phyloP scores from a whole-genome alignment of 2,113 vertebrate species.

The Petroica traversi region DNA sequence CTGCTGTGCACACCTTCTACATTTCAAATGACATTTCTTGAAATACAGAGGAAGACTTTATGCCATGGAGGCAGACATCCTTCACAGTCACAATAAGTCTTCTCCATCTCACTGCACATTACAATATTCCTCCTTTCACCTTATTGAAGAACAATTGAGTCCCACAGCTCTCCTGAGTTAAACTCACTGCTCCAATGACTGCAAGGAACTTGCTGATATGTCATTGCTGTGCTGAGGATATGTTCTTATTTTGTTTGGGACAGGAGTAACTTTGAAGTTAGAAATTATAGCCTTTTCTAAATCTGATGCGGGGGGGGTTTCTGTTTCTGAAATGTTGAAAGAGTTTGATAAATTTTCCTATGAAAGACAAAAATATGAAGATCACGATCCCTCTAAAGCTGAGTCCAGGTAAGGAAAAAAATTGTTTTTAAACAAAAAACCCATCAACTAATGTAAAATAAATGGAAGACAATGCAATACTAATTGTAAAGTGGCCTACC shows the following conservation, averaged over 20 bases:
- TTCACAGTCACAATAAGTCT: neutral
- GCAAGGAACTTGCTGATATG: neutral
- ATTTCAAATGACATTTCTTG: slow-evolving; percentile 38
- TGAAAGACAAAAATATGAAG: neutral
- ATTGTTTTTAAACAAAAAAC: neutral
- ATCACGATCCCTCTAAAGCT: neutral
- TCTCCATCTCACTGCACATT: neutral
- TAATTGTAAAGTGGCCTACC: neutral
- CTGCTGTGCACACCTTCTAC: slow-evolving; percentile 1
- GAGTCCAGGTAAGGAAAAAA: neutral
- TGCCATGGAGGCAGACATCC: neutral
- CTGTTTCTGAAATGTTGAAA: neutral
- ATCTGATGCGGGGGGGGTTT: neutral
- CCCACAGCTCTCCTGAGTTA: neutral
- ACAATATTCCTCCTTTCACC: slow-evolving; percentile 11
- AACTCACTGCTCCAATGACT: neutral
- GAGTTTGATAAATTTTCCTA: neutral
- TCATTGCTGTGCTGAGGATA: neutral
- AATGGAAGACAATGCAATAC: neutral
- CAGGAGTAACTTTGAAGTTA: neutral
- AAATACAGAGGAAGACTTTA: slow-evolving; percentile 17
- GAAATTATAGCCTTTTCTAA: neutral
- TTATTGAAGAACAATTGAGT: neutral
- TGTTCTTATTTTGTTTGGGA: neutral
- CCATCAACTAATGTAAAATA: neutral